Percentiles rank a stretch among this genome's conserved stretches.
Conservation (phyloP, 2,113 vertebrate species). For the Naja naja region DNA sequence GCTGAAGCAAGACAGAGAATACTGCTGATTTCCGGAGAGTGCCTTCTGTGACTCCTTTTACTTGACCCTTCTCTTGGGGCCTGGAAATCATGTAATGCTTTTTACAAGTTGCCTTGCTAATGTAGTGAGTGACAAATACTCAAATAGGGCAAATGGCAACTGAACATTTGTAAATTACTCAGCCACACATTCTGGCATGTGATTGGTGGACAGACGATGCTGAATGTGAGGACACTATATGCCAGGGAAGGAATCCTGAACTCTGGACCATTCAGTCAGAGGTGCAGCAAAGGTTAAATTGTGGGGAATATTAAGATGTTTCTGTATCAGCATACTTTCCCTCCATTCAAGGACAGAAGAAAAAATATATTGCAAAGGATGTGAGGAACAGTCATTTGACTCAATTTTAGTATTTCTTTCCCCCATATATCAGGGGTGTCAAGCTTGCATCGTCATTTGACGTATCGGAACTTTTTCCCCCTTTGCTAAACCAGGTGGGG, state of each 20-base stretch:
- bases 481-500: too few relatives aligned
- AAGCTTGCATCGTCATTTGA: too few relatives aligned
- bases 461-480: too few relatives aligned
- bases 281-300: neutral
- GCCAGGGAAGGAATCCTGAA: neutral
- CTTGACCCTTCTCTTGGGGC: neutral
- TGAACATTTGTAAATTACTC: neutral
- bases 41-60: neutral
- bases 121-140: neutral
- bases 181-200: neutral
- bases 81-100: neutral
- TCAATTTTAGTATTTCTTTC: neutral
- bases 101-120: neutral
- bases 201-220: neutral
- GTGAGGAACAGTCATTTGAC: neutral
- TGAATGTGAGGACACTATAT: neutral
- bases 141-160: neutral
- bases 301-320: neutral
- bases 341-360: neutral
- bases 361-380: neutral
- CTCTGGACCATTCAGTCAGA: neutral
- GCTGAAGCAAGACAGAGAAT: neutral
- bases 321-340: neutral
- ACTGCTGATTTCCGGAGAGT: neutral
- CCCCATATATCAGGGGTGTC: neutral